Percentiles rank a stretch among this genome's conserved stretches.
Evolutionary conservation across 2,113 vertebrate species (phyloP).

Genomic region (Lasiurus borealis): DNA sequence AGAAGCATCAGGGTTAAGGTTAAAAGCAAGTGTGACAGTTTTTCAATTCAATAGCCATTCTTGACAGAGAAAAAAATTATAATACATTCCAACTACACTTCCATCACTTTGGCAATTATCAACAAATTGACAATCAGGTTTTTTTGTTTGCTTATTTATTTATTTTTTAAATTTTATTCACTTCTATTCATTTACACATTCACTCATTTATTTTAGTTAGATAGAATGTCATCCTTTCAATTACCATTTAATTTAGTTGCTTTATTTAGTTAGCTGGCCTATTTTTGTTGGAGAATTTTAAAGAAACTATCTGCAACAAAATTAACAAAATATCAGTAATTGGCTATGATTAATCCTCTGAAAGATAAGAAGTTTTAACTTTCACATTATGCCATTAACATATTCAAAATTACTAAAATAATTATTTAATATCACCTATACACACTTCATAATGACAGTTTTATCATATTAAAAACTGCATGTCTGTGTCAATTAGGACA

Average conservation of each 20-base stretch:
- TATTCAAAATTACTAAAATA: not conserved
- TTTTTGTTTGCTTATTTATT: not conserved
- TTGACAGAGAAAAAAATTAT: not conserved
- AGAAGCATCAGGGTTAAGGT: not conserved
- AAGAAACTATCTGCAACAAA: not conserved
- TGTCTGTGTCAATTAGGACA: not conserved
- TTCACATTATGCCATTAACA: not conserved
- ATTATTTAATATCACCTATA: not conserved
- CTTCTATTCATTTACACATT: not conserved
- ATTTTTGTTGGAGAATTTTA: not conserved
- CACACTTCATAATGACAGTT: not conserved
- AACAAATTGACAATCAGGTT: not conserved
- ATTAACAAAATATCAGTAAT: not conserved
- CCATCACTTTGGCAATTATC: not conserved
- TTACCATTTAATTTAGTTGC: not conserved
- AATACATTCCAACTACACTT: not conserved
- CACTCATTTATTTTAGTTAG: not conserved
- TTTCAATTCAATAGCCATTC: not conserved
- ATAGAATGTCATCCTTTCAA: not conserved
- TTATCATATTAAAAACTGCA: not conserved
- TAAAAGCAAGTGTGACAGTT: not conserved
- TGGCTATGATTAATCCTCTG: not conserved
- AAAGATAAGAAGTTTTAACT: not conserved
- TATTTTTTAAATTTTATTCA: not conserved
- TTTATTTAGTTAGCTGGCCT: not conserved